phyloP scores from a whole-genome alignment of 2,888 invertebrate species.

The Saturnia pavonia region DNA sequence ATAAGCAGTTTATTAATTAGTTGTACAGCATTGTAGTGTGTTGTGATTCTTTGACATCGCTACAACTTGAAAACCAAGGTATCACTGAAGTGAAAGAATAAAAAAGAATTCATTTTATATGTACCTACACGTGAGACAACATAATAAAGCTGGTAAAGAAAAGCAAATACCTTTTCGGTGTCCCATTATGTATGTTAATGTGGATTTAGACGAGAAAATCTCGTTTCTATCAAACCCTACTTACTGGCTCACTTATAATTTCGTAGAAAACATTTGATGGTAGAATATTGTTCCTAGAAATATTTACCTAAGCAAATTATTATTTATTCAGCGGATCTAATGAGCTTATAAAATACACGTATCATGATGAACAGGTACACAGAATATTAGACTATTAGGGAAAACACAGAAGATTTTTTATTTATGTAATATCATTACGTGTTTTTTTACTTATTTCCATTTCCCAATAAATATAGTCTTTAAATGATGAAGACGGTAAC shows the following conservation, averaged over 20 bases:
- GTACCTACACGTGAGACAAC: neutral
- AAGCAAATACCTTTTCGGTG: conserved; percentile 5
- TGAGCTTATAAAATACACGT: neutral
- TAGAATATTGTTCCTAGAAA: neutral
- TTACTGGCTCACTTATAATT: conserved; percentile 15
- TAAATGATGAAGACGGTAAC: too few species aligned
- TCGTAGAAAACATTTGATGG: neutral
- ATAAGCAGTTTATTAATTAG: too few species aligned
- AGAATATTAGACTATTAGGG: neutral
- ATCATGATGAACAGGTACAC: too few species aligned
- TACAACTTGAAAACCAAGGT: neutral
- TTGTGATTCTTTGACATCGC: too few species aligned
- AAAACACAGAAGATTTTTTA: neutral
- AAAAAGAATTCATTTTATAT: neutral
- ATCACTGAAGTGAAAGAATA: neutral
- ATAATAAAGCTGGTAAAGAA: neutral
- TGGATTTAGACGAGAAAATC: conserved; percentile 14
- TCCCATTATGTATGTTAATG: conserved; percentile 19
- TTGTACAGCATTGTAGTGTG: too few species aligned
- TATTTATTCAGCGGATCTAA: neutral
- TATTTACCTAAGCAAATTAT: neutral
- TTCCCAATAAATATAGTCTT: too few species aligned
- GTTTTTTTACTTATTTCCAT: too few species aligned
- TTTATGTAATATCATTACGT: too few species aligned
- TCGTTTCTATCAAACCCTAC: conserved; percentile 7